Base-by-base conservation (phyloP, 2,888 invertebrate genomes). In the Tetrapedia diversipes region DNA sequence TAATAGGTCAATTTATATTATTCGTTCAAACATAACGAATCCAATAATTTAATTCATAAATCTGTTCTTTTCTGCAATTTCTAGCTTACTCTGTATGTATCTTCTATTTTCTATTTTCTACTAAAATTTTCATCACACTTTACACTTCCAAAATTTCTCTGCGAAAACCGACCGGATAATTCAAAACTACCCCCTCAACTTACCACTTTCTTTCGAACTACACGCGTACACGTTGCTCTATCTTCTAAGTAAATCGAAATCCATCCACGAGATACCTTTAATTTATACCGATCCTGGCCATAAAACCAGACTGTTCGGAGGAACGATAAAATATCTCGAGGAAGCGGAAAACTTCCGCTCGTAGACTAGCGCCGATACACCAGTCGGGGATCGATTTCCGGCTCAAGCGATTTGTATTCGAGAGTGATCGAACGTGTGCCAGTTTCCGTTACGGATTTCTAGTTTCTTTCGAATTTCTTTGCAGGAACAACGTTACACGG, bases 361-460 rank as follows among this genome's bases (percentile, higher is more conserved):
- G 49, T 57, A 77, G 59, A 60, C 49, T 32, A 16, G 65, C 57
- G 69, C 49, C 75, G 65, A 60, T 65, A 59, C 29, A n/a, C n/a
- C n/a, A n/a, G n/a, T n/a, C n/a, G n/a, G 45, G 45, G 61, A 61
- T 70, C 77, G 75, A 74, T 60, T 75, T 56, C 66, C 34, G 39
- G 60, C 49, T 34, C 3, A 27, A 11, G 24, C 65, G 16, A 77
- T 77, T 77, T 77, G 66, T 77, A 69, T 51, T 39, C 43, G 32
- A 32, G 8, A 45, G 34, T n/a, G 53, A 19, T 47, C 29, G 27
- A 22, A 47, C 51, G 27, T 34, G 24, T 45, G 6, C 11, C 11
- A 19, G 29, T 19, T n/a, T n/a, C n/a, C n/a, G 24, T 39, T 14
- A 29, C 41, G 54, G 56, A 75, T 69, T 57, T 22, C 53, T 22